These are phyloP conservation scores for Aphelinus certus DNA, from an alignment of 1,140 invertebrate genomes.

Conservation along the genomic window DNA sequence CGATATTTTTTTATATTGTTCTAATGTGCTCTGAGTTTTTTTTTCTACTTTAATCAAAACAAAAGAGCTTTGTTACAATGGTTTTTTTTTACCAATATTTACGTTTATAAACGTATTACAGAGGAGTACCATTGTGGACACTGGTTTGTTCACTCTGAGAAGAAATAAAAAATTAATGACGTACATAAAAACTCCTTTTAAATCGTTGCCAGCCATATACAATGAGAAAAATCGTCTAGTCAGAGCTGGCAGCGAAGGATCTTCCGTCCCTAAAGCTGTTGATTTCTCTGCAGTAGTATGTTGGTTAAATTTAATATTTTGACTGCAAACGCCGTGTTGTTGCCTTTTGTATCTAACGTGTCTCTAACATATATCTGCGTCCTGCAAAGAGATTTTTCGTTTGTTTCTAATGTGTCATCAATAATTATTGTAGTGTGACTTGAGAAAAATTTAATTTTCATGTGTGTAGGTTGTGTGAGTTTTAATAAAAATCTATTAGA, in stretches of 20 bases:
- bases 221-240: constrained; percentile 57
- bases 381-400: too few relatives aligned
- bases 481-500: too few relatives aligned
- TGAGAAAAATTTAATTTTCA: too few relatives aligned
- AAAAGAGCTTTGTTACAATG: background rate
- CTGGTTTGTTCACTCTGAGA: constrained; percentile 60
- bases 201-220: constrained; percentile 60
- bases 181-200: constrained; percentile 61
- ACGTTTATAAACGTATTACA: constrained; percentile 48
- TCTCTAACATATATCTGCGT: too few relatives aligned
- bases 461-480: too few relatives aligned
- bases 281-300: constrained; percentile 58
- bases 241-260: constrained; percentile 60
- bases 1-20: too few relatives aligned
- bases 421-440: too few relatives aligned
- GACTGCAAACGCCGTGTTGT: too few relatives aligned
- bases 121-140: constrained; percentile 59
- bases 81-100: background rate
- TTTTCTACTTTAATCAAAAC: too few relatives aligned
- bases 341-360: too few relatives aligned
- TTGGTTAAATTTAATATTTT: constrained; percentile 33
- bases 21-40: too few relatives aligned
- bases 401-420: too few relatives aligned
- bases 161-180: constrained; percentile 61
- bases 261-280: constrained; percentile 50